Evolutionary conservation across 2,797 vertebrate genomes (phyloP).

Genomic region (Labroides dimidiatus): DNA sequence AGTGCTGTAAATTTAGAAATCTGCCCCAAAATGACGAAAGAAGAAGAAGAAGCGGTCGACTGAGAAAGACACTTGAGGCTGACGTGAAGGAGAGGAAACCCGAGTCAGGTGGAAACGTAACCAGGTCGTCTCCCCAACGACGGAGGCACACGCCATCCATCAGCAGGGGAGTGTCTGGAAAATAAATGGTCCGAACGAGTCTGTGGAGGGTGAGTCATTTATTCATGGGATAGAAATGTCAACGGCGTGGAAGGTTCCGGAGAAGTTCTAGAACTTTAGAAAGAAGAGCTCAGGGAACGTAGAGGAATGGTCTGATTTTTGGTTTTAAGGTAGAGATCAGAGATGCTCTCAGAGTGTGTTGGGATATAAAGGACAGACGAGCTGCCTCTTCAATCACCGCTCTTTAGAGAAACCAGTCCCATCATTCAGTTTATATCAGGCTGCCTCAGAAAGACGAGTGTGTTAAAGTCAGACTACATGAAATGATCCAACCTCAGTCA

Average conservation of each 20-base stretch:
- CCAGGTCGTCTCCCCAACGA: conserved; percentile 71
- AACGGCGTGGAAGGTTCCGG: conserved; percentile 7
- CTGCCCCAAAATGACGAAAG: neutral
- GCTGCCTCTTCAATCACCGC: neutral
- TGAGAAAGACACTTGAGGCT: conserved; percentile 38
- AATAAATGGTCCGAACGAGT: conserved; percentile 45
- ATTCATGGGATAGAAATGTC: conserved; percentile 24
- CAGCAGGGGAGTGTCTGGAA: conserved; percentile 41
- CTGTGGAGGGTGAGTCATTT: conserved; percentile 47
- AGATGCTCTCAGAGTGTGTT: too few relatives aligned
- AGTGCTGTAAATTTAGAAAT: conserved; percentile 3
- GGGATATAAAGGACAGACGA: conserved; percentile 27
- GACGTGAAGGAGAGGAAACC: conserved; percentile 48
- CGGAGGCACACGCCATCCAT: conserved; percentile 51
- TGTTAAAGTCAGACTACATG: neutral
- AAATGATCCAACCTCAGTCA: too few relatives aligned
- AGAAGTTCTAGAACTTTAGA: neutral
- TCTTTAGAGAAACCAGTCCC: conserved; percentile 39
- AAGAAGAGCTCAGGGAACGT: too few relatives aligned
- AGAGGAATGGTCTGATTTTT: too few relatives aligned
- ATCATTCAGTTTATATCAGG: conserved; percentile 28
- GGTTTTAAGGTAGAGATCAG: too few relatives aligned
- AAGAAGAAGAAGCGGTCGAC: conserved; percentile 3
- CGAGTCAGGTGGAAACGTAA: conserved; percentile 57
- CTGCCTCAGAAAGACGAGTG: neutral